Percentiles rank a stretch among this genome's conserved stretches.
phyloP scores from a whole-genome alignment of 2,797 vertebrate genomes.

The Epinephelus coioides region DNA sequence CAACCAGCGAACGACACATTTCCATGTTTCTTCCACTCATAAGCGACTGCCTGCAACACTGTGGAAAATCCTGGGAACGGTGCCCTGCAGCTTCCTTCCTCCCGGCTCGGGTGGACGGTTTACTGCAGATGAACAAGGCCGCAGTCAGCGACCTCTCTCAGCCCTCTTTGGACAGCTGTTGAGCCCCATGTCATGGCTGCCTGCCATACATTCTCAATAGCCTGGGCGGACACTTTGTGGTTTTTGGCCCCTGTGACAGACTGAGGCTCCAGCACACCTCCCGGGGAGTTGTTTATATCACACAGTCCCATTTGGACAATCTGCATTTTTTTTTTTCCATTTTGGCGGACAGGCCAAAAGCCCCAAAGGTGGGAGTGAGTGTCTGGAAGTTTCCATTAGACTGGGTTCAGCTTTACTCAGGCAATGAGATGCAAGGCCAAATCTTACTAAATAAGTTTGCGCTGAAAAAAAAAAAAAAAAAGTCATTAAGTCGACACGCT shows the following conservation, averaged over 20 bases:
- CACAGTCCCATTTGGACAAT: conserved; percentile 66
- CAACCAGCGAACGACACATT: conserved; percentile 58
- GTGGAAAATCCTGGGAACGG: conserved; percentile 66
- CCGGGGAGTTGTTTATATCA: conserved; percentile 65
- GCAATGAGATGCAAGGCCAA: conserved; percentile 20
- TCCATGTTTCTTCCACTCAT: conserved; percentile 52
- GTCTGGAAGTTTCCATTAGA: conserved; percentile 60
- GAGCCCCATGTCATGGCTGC: conserved; percentile 67
- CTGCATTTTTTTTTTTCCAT: conserved; percentile 34
- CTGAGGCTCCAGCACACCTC: conserved; percentile 57
- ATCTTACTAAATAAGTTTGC: conserved; percentile 28
- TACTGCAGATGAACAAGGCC: conserved; percentile 61
- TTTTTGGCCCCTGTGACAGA: conserved; percentile 64
- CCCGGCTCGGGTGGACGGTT: conserved; percentile 44
- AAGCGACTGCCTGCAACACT: conserved; percentile 8
- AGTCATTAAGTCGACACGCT: conserved; percentile 36
- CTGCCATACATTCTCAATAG: conserved; percentile 64
- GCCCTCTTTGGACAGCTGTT: conserved; percentile 71
- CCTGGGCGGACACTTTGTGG: conserved; percentile 62
- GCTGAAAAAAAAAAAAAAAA: conserved; percentile 2
- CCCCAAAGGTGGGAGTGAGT: conserved; percentile 34
- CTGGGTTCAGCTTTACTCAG: conserved; percentile 17
- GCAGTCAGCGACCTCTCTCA: conserved; percentile 68
- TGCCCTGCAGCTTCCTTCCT: conserved; percentile 40
- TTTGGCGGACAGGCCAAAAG: conserved; percentile 33